These are phyloP conservation scores for Cataglyphis rosenhaueri DNA, from an alignment of 2,888 invertebrate genomes.

Conservation along the genomic window DNA sequence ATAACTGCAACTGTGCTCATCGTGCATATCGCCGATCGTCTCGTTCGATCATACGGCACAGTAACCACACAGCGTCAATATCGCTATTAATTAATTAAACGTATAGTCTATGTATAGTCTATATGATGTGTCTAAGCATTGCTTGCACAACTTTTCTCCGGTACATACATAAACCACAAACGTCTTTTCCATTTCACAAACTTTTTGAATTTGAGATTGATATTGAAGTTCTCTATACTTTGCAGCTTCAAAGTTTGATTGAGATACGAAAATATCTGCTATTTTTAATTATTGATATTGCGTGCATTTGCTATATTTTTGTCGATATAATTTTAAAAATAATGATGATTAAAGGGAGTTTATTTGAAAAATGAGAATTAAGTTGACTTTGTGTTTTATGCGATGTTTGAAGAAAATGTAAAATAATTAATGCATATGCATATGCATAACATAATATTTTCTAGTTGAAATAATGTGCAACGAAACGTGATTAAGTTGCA, in stretches of 20 bases:
- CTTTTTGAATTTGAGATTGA: neutral
- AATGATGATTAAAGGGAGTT: neutral
- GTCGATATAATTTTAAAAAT: neutral
- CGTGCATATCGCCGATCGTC: neutral
- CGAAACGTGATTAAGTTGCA: slow-evolving; percentile 23
- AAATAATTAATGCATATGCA: slow-evolving; percentile 21
- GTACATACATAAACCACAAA: neutral
- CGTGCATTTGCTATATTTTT: slow-evolving; percentile 7
- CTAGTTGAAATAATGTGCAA: slow-evolving; percentile 3
- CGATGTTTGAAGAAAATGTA: neutral
- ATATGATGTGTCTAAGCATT: neutral
- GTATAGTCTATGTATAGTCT: neutral
- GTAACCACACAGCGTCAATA: neutral
- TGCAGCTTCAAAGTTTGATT: neutral
- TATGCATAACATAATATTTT: slow-evolving; percentile 2
- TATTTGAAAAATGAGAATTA: neutral
- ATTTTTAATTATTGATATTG: neutral
- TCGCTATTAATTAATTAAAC: slow-evolving; percentile 34
- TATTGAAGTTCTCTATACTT: neutral
- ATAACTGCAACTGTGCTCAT: slow-evolving; percentile 42
- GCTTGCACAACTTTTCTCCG: neutral
- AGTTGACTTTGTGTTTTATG: neutral
- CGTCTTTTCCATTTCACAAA: neutral
- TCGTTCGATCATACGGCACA: neutral
- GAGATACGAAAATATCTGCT: neutral